Percentiles rank a stretch among this genome's conserved stretches.
These are phyloP conservation scores for Rhynchonycteris naso DNA, from an alignment of 2,797 vertebrate genomes.

Conservation along the genomic window DNA sequence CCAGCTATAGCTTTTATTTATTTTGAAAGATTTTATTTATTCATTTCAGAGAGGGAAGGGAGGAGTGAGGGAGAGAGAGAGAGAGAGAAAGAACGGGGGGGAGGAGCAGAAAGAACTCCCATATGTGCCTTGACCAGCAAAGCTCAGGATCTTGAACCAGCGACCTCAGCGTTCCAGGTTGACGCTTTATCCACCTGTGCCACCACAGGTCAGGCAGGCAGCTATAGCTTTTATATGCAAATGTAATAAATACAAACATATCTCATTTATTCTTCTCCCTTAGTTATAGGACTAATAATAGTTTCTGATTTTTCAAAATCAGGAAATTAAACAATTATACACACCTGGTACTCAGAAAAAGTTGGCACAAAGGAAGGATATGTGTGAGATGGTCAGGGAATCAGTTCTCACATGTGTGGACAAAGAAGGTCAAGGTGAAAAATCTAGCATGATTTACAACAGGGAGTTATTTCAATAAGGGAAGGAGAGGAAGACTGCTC, in stretches of 20 bases:
- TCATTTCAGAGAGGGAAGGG: no score
- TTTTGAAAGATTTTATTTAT: no score
- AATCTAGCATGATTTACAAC: neutral
- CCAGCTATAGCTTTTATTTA: no score
- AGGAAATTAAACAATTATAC: neutral
- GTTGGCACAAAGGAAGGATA: neutral
- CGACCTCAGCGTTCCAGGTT: no score
- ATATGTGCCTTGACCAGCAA: no score
- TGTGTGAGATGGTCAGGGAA: neutral
- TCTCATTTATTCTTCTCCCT: neutral
- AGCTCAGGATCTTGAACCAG: no score
- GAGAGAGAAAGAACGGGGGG: no score
- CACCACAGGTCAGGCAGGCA: no score
- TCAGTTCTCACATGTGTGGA: neutral
- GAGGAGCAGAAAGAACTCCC: no score
- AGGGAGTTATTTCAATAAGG: neutral
- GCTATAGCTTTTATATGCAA: neutral
- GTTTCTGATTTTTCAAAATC: constrained; percentile 19
- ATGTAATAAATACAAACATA: neutral
- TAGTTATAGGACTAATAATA: neutral
- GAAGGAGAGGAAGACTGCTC: neutral
- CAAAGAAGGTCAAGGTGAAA: neutral
- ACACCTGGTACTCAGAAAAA: neutral
- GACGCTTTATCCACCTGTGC: no score
- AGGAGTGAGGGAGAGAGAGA: no score